Conservation (phyloP, 2,888 invertebrate species). For the Micoletzkya japonica region DNA sequence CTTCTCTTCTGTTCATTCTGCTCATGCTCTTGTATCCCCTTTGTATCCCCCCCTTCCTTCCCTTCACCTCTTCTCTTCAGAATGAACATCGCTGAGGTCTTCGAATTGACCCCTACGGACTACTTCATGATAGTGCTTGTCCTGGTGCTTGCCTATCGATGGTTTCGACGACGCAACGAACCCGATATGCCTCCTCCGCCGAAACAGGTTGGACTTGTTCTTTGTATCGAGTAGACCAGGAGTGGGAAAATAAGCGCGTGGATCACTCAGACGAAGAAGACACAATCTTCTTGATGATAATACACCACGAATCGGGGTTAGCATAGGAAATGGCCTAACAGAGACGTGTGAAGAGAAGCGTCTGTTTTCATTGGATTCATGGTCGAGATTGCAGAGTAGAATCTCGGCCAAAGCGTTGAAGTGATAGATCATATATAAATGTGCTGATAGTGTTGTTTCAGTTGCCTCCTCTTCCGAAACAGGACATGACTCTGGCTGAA, state of each 20-base stretch:
- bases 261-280: too few relatives aligned
- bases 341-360: too few relatives aligned
- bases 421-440: too few relatives aligned
- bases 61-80: neutral
- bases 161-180: constrained; percentile 39
- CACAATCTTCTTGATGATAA: too few relatives aligned
- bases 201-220: constrained; percentile 12
- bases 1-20: neutral
- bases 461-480: constrained; percentile 45
- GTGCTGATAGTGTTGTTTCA: too few relatives aligned
- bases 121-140: constrained; percentile 52
- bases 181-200: constrained; percentile 40
- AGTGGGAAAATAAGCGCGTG: too few relatives aligned
- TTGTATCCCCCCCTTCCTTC: neutral
- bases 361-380: too few relatives aligned
- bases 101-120: constrained; percentile 47
- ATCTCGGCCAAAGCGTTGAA: too few relatives aligned
- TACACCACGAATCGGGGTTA: neutral
- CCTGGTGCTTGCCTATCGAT: constrained; percentile 51
- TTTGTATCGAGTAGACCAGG: too few relatives aligned
- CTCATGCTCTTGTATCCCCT: neutral
- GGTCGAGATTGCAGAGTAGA: too few relatives aligned
- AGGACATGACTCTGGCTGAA: constrained; percentile 58
- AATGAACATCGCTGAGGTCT: constrained; percentile 42
- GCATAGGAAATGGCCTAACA: too few relatives aligned